Evolutionary conservation across 2,888 invertebrate genomes (phyloP), one percentile per base, ranked within the genome.

Genomic region (Lasioglossum malachurum): DNA sequence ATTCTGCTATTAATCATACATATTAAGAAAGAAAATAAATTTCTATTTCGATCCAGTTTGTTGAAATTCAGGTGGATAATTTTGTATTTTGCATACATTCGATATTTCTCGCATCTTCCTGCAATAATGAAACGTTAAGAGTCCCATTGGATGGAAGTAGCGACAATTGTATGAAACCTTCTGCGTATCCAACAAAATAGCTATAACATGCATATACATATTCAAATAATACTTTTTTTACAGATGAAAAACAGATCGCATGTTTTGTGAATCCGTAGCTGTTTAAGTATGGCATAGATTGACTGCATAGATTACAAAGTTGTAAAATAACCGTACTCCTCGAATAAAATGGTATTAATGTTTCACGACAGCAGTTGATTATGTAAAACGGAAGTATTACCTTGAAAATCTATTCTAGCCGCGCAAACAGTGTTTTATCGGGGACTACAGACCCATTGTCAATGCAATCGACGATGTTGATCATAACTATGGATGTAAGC

Each of bases 341-440:
- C 5, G 44, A n/a, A 14, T 44, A 44, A 67, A 67, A 14, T 44
- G 19, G 27, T 23, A 19, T 23, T 35, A 19, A 19, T 14, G 64
- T 64, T 38, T 44, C 27, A 4, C 64, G 41, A 64, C 35, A 74
- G 46, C 35, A 35, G 44, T 67, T 23, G n/a, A 46, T 67, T 77
- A 77, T 67, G 35, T 44, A 67, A 67, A 67, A 77, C 12, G 31
- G 67, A 67, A 46, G 31, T 64, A 77, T 75, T n/a, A 46, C 77
- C 77, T 67, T 77, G 67, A 77, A 77, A 77, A 46, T 44, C 77
- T 77, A 77, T 77, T 77, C 67, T 31, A 35, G 67, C 16, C 46
- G n/a, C n/a, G 46, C 46, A 77, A 77, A 46, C 77, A 67, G 35
- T 23, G 44, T 23, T 76, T 31, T 64, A 76, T 76, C 76, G 23